A percentile compares a stretch with the other conserved stretches of the same genome.
Evolutionary conservation across 2,888 invertebrate genomes (phyloP).

Genomic region (Lasioglossum oenotherae): DNA sequence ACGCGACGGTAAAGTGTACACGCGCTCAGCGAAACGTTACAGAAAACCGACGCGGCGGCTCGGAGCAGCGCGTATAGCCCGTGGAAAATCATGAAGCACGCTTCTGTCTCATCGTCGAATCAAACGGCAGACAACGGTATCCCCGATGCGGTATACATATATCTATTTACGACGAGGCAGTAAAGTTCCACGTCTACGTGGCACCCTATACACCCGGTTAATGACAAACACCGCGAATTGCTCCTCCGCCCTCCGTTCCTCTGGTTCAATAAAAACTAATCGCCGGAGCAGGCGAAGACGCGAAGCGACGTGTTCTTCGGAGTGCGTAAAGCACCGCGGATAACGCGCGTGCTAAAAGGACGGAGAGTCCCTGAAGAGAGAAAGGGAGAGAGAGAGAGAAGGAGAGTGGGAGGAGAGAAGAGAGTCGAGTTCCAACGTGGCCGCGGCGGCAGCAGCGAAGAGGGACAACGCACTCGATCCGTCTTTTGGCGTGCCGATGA

Average conservation of each 20-base stretch:
- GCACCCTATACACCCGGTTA: constrained; percentile 31
- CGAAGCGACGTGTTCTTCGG: constrained; percentile 45
- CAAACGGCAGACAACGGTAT: constrained; percentile 37
- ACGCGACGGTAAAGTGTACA: constrained; percentile 25
- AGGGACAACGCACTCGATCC: constrained; percentile 52
- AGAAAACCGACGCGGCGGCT: not conserved
- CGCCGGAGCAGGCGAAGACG: constrained; percentile 36
- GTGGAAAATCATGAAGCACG: constrained; percentile 43
- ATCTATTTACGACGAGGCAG: constrained; percentile 38
- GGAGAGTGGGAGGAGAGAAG: constrained; percentile 4
- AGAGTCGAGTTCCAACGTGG: not conserved
- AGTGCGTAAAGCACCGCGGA: constrained; percentile 53
- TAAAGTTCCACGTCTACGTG: constrained; percentile 24
- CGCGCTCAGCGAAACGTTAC: constrained; percentile 4
- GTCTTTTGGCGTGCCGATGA: constrained; percentile 60
- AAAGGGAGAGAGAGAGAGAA: not conserved
- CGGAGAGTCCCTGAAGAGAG: not conserved
- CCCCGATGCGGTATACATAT: constrained; percentile 12
- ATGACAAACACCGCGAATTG: constrained; percentile 46
- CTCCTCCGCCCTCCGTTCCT: constrained; percentile 1
- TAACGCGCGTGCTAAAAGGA: constrained; percentile 40
- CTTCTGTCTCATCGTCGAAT: constrained; percentile 35
- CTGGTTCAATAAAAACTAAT: constrained; percentile 44
- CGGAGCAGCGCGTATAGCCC: not conserved
- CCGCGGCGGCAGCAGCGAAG: constrained; percentile 14